Conservation (phyloP, 1,140 invertebrate species). For the Gyrodactylus bullatarudis region DNA sequence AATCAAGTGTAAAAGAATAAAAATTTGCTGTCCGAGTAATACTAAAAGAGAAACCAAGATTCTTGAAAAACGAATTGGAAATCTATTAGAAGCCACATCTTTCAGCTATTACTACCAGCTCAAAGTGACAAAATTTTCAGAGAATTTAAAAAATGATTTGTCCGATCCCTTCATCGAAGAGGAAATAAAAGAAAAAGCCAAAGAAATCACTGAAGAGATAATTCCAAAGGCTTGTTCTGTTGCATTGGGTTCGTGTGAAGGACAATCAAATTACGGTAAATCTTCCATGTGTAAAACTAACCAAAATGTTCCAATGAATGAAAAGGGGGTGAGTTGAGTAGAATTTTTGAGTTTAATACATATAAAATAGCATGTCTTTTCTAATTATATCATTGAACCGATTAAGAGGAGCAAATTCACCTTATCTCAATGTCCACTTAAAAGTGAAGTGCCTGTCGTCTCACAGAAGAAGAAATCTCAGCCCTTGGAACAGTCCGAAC, state of each 20-base stretch:
- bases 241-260: background rate
- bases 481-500: background rate
- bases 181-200: background rate
- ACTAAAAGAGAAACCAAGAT: background rate
- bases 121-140: background rate
- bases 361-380: background rate
- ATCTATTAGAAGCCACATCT: background rate
- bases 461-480: background rate
- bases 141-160: background rate
- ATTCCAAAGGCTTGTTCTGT: background rate
- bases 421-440: background rate
- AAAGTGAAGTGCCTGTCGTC: background rate
- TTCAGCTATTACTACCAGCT: background rate
- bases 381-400: background rate
- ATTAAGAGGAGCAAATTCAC: background rate
- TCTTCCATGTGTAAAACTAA: background rate
- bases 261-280: background rate
- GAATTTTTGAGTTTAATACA: background rate
- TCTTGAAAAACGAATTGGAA: too few species aligned
- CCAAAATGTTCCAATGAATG: background rate
- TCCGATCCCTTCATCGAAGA: background rate
- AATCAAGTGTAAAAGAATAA: background rate
- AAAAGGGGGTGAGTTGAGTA: too few species aligned
- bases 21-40: background rate
- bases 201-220: background rate